A percentile compares a stretch with the other conserved stretches of the same genome.
Evolutionary conservation across 2,113 vertebrate species (phyloP).

Genomic region (Notiomystis cincta): DNA sequence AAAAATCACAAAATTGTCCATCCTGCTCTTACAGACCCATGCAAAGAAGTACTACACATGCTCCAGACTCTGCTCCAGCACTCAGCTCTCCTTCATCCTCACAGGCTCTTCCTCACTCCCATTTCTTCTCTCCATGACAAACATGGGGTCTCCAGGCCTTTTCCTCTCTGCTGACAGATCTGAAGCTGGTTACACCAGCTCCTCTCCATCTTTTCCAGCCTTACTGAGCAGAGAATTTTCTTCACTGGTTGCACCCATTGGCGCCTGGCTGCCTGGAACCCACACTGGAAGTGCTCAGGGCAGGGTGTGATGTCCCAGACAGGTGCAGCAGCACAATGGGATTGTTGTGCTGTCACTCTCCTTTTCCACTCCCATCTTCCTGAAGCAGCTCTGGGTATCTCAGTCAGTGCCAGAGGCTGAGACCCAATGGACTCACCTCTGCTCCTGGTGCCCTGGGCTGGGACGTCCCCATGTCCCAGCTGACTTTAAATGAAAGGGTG

Average conservation of each 20-base stretch:
- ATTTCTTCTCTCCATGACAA: not conserved
- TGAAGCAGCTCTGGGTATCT: not conserved
- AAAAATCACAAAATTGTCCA: not conserved
- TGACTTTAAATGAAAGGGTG: not conserved
- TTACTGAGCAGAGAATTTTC: not conserved
- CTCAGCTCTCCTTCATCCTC: not conserved
- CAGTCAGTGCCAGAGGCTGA: not conserved
- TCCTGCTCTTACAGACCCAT: not conserved
- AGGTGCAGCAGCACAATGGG: accelerated
- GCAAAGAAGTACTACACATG: not conserved
- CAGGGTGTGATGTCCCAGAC: not conserved
- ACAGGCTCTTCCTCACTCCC: not conserved
- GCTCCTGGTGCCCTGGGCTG: not conserved
- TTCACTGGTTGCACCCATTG: not conserved
- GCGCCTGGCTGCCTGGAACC: not conserved
- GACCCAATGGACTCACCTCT: not conserved
- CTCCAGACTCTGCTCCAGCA: not conserved
- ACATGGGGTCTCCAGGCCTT: not conserved
- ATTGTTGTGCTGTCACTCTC: not conserved
- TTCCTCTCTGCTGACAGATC: not conserved
- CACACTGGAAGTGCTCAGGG: not conserved
- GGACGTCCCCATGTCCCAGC: not conserved
- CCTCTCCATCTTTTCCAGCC: not conserved
- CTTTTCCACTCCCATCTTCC: not conserved
- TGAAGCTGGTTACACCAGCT: not conserved